Base-by-base conservation (phyloP, 2,113 vertebrate species). In the Otolemur garnettii region DNA sequence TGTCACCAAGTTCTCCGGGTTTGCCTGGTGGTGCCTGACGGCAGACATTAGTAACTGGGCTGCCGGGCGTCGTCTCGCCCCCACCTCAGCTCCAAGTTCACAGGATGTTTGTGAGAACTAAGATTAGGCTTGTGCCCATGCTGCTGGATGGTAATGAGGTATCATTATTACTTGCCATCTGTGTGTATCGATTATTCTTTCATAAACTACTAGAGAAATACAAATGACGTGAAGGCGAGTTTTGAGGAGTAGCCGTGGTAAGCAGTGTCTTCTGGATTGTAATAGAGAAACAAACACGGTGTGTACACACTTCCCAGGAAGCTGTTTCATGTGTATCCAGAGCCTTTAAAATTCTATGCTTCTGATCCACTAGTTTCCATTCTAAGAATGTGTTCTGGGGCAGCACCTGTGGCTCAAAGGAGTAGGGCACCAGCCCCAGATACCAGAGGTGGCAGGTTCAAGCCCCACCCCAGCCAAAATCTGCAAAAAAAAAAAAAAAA, bases 231-330 rank as follows among this genome's bases (percentile, higher is more conserved):
- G 79, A 89, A 57, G 21, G 55, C 42, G 57, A 92, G 62, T 86
- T 91, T 71, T 83, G 77, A 90, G 79, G n/a, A 85, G 38, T 90
- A 77, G 71, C 10, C 13, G 35, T 33, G 72, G 66, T 87, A 74
- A 59, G 53, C 42, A 71, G 4, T 87, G 33, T 71, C 21, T 95
- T 86, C 45, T 55, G 62, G n/a, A 94, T 75, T 71, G 38, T 71
- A 77, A 22, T 57, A 77, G 11, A 87, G 72, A 94, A 72, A 68
- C 82, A 92, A 88, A 95, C 88, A 22, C 69, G 64, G 15, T 72
- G 17, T 94, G 5, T 88, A 53, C 50, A 91, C 11, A 81, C 60
- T 84, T 96, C 82, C 77, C 88, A 71, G 33, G 74, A 93, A 78
- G 35, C 38, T 81, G 0, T 62, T 87, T 79, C 93, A 57, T 80